Base-by-base conservation (phyloP, 2,888 invertebrate species). In the Cataglyphis albicans region DNA sequence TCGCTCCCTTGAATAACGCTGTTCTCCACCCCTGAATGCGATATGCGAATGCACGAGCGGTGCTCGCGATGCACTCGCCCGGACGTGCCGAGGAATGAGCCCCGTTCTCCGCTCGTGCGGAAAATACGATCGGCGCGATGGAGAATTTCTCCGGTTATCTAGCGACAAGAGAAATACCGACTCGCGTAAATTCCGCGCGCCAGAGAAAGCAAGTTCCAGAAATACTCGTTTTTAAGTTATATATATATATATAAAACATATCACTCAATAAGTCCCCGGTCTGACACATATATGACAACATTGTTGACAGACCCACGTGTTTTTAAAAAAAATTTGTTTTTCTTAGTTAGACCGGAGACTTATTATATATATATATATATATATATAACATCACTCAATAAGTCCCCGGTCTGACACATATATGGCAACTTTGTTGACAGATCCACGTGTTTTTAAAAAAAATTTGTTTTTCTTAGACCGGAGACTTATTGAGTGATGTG, bases 111-210 rank as follows among this genome's bases (percentile, higher is more conserved):
- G 21, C 15, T 81, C 38, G 41, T 29, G 63, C 59, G 63, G 70
- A 83, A 83, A 70, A 70, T 83, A 83, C 82, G 82, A 83, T 38
- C 41, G 18, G 32, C n/a, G 1, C 44, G 68, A 67, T 52, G 80
- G 68, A 82, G 82, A 82, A 68, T 63, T 55, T 18, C 38, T 81
- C n/a, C 44, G 55, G 44, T 59, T 72, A 73, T 1, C 63, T 38
- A 12, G 68, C 48, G 10, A 32, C 35, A n/a, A 52, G 67, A 52
- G 67, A 52, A 38, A 52, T 67, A 52, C 15, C 35, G 25, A 3
- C 7, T 18, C 68, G 4, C 38, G 1, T 63, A 63, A 63, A 74
- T 72, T 35, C 4, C 10, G 32, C 10, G 48, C 6, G 32, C 5
- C 10, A 41, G 73, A n/a, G 44, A n/a, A 15, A 63, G 32, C 7